Conservation (phyloP, 2,113 vertebrate species). For the Pelecanoides urinatrix region DNA sequence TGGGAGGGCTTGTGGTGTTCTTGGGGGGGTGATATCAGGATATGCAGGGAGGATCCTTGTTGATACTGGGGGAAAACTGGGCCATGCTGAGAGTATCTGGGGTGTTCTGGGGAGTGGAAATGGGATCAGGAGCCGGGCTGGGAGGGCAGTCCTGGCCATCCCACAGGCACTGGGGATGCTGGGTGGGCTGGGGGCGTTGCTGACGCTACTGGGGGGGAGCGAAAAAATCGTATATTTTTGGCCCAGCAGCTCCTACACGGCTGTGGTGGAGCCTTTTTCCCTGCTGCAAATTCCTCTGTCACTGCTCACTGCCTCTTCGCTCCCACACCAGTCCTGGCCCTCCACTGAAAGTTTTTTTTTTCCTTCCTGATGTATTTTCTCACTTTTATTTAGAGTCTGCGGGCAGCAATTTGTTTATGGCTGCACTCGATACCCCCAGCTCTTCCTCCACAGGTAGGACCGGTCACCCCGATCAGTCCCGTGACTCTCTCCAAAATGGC, state of each 20-base stretch:
- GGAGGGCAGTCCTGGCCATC: neutral
- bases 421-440: neutral
- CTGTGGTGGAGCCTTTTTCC: neutral
- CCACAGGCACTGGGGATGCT: neutral
- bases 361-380: neutral
- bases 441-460: neutral
- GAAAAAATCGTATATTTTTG: neutral
- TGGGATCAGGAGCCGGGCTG: no score
- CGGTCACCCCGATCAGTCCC: fast-evolving
- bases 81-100: neutral
- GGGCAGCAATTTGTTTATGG: neutral
- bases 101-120: neutral
- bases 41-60: no score
- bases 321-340: neutral
- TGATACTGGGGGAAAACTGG: neutral
- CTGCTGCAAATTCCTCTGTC: neutral
- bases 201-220: neutral
- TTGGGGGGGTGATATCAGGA: no score
- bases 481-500: neutral
- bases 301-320: neutral
- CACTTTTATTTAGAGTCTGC: neutral
- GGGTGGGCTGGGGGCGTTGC: neutral
- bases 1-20: neutral
- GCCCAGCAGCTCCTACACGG: neutral
- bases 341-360: neutral